phyloP scores from a whole-genome alignment of 2,888 invertebrate species.

The Fragum sueziense region DNA sequence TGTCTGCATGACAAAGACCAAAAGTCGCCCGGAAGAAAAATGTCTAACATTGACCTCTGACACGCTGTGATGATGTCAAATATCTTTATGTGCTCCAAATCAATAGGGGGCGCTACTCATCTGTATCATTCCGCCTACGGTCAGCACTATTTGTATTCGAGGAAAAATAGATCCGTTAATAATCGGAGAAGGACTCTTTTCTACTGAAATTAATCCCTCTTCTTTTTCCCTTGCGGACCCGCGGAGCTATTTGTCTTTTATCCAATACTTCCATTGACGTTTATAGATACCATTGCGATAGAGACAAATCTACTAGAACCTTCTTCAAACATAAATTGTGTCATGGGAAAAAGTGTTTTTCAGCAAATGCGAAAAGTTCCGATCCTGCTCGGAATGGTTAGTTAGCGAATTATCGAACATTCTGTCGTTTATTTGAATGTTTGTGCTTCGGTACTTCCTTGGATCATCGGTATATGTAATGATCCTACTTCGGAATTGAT shows the following conservation, averaged over 20 bases:
- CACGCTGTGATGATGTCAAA: neutral
- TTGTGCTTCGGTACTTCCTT: too few relatives aligned
- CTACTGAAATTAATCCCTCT: neutral
- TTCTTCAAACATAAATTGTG: neutral
- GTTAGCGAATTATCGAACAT: too few relatives aligned
- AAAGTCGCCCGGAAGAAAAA: too few relatives aligned
- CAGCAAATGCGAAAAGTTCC: too few relatives aligned
- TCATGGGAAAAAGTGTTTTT: too few relatives aligned
- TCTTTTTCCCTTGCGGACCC: neutral
- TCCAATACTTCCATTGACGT: neutral
- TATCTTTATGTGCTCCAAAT: neutral
- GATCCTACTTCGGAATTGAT: too few relatives aligned
- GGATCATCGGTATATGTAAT: too few relatives aligned
- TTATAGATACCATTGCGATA: neutral
- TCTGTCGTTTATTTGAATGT: too few relatives aligned
- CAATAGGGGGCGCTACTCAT: too few relatives aligned
- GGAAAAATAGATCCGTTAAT: neutral
- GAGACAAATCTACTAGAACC: neutral
- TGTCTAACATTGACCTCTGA: neutral
- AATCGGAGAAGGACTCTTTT: neutral
- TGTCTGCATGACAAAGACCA: too few relatives aligned
- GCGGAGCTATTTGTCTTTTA: neutral
- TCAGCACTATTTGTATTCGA: neutral
- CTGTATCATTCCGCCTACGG: neutral
- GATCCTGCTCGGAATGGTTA: too few relatives aligned